These are phyloP conservation scores for Apodemia zela DNA, from an alignment of 2,888 invertebrate species.

Conservation along the genomic window DNA sequence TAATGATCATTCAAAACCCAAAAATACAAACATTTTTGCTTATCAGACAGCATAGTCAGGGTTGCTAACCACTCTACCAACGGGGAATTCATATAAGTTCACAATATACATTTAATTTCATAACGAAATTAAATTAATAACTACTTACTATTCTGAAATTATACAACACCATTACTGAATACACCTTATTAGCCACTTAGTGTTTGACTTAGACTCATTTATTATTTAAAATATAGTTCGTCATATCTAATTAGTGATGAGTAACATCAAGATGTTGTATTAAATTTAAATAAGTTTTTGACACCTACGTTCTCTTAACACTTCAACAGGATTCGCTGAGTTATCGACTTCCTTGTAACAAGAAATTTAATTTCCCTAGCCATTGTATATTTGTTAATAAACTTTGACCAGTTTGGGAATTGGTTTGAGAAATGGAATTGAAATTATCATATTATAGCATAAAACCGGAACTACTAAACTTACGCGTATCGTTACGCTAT, in stretches of 20 bases:
- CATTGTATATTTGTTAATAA: background rate
- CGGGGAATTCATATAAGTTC: too few relatives aligned
- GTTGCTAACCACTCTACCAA: too few relatives aligned
- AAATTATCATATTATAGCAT: background rate
- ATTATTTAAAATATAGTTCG: background rate
- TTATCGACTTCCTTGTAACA: background rate
- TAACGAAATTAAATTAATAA: background rate
- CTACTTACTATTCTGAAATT: background rate
- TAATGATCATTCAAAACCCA: too few relatives aligned
- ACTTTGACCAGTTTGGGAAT: background rate
- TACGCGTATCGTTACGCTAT: background rate
- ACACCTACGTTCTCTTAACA: background rate
- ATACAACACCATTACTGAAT: background rate
- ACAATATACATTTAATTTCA: too few relatives aligned
- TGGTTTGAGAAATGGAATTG: constrained; percentile 1
- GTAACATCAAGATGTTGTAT: too few relatives aligned
- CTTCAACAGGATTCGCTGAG: background rate
- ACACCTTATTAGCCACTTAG: background rate
- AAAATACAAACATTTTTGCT: too few relatives aligned
- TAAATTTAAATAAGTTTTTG: background rate
- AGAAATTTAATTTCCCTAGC: constrained; percentile 1
- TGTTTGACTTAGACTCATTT: background rate
- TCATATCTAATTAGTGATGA: too few relatives aligned
- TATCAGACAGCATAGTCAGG: too few relatives aligned
- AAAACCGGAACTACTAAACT: background rate